Evolutionary conservation across 92 coral and sea anemone species (phyloP), one percentile per base, ranked within the genome.

Genomic region (Epizoanthus rinbou): DNA sequence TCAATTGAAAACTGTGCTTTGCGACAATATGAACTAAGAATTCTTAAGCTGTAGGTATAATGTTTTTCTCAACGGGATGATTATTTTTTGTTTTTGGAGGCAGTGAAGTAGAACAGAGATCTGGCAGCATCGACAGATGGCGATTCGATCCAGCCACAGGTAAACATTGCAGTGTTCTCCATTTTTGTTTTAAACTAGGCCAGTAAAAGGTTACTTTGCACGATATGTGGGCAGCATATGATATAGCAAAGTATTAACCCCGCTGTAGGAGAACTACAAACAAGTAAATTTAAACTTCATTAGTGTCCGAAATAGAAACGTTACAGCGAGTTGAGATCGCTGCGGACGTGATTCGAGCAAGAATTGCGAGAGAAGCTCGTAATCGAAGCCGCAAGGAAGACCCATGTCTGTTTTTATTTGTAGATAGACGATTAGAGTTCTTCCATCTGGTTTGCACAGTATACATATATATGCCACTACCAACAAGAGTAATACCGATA

Each of bases 171-270:
- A 39, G 33, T 70, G 10, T 54, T 11, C 39, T 70, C 23, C 11
- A 14, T 54, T 37, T 70, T 62, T 76, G 81, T 76, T 58, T 31
- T 76, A 67, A 58, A 58, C 35, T 57, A 76, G 81, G 21, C 68
- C 54, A 58, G 68, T n/a, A 58, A 58, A 76, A 76, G 45, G 69
- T 25, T 76, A 35, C 45, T 31, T 76, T 76, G 81, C 81, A 57
- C 81, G 54, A 76, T 76, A 33, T 76, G 81, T 76, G 81, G 81
- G 81, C 81, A 76, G 43, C 68, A 58, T 76, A 76, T 62, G 63
- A 76, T 76, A 53, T 13, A 33, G 11, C 33, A 76, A 21, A 76
- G 69, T 67, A 76, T 76, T 76, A 76, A 57, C 81, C 43, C 54
- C 81, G 5, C 81, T 58, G 81, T 76, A 57, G 81, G 81, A 76